phyloP scores from a whole-genome alignment of 2,113 vertebrate genomes.

The Heptranchias perlo region DNA sequence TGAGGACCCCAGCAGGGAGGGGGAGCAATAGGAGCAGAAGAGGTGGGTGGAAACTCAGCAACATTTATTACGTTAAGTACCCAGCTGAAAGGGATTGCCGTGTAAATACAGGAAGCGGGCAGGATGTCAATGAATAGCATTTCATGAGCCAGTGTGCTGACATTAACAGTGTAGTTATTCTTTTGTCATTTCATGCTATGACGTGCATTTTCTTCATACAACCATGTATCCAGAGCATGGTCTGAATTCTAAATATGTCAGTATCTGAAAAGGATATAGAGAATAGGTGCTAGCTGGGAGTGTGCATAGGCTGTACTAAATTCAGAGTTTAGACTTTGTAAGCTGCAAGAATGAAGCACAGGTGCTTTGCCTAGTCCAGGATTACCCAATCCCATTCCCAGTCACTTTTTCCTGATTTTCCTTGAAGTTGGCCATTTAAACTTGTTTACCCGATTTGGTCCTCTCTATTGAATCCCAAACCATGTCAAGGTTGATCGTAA shows the following conservation, averaged over 20 bases:
- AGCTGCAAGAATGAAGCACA: neutral
- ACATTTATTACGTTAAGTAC: neutral
- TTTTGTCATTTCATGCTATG: neutral
- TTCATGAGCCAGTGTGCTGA: neutral
- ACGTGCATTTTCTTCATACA: neutral
- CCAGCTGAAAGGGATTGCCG: neutral
- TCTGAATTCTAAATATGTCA: neutral
- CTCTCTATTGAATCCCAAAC: neutral
- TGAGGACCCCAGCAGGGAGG: neutral
- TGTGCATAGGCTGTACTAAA: neutral
- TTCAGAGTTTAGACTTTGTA: neutral
- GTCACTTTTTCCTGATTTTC: neutral
- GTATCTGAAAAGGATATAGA: neutral
- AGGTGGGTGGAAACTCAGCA: neutral
- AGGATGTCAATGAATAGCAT: neutral
- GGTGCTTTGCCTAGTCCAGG: neutral
- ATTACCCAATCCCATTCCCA: neutral
- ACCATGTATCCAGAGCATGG: no score
- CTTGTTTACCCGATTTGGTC: neutral
- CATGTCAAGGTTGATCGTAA: neutral
- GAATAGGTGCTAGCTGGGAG: neutral
- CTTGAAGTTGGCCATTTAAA: neutral
- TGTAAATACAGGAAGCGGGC: neutral
- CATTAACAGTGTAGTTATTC: neutral
- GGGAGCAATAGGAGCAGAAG: neutral